phyloP scores from a whole-genome alignment of 2,888 invertebrate species.

The Mycalesis mineus region DNA sequence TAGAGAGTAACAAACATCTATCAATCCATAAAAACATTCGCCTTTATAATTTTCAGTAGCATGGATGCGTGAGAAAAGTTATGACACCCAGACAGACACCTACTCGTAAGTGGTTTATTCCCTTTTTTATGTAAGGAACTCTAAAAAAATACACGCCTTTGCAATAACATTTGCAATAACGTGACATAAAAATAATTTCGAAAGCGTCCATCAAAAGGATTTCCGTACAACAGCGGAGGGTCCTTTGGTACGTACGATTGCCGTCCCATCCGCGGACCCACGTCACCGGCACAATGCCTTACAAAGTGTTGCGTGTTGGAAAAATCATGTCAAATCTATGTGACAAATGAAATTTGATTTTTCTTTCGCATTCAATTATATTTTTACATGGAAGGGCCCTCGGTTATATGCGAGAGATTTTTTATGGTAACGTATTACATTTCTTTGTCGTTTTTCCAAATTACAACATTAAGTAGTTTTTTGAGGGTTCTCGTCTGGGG shows the following conservation, averaged over 20 bases:
- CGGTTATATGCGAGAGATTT: neutral
- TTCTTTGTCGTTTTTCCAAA: too few species aligned
- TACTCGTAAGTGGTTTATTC: too few species aligned
- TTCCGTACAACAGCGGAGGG: slow-evolving; percentile 57
- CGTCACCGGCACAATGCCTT: slow-evolving; percentile 65
- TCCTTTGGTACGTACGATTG: slow-evolving; percentile 61
- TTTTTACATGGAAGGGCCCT: slow-evolving; percentile 15
- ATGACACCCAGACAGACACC: neutral
- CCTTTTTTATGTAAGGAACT: too few species aligned
- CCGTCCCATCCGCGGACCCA: slow-evolving; percentile 57
- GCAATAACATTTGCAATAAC: slow-evolving; percentile 44
- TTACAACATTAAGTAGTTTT: too few species aligned
- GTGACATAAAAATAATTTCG: slow-evolving; percentile 7
- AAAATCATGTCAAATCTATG: slow-evolving; percentile 51
- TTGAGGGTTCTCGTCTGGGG: too few species aligned
- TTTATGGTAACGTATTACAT: too few species aligned
- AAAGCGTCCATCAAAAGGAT: slow-evolving; percentile 58
- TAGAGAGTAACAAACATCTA: too few species aligned
- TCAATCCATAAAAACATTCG: too few species aligned
- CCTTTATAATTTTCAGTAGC: too few species aligned
- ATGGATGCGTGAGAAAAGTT: too few species aligned
- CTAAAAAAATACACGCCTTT: slow-evolving; percentile 12
- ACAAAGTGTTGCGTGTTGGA: slow-evolving; percentile 56
- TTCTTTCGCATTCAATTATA: slow-evolving; percentile 26
- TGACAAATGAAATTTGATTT: slow-evolving; percentile 59